Evolutionary conservation across 2,797 vertebrate genomes (phyloP).

Genomic region (Thamnophis elegans): DNA sequence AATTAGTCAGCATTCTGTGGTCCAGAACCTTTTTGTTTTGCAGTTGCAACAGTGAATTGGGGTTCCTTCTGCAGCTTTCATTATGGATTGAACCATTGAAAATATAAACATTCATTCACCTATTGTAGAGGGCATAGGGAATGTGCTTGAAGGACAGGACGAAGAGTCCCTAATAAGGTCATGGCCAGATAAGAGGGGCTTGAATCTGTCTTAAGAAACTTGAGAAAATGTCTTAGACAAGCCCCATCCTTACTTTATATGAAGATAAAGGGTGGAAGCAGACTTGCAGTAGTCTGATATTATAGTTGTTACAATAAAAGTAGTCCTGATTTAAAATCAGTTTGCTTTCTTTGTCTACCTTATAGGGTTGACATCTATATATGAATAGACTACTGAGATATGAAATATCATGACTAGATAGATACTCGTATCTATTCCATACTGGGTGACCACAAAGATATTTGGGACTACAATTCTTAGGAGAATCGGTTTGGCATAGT

Average conservation of each 20-base stretch:
- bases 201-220: background rate
- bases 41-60: background rate
- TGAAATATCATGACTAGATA: background rate
- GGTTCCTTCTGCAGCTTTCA: background rate
- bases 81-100: background rate
- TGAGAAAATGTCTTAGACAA: background rate
- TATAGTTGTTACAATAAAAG: background rate
- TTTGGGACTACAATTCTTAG: background rate
- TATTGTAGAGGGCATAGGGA: background rate
- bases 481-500: background rate
- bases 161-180: background rate
- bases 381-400: background rate
- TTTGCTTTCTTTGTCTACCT: background rate
- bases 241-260: background rate
- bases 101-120: background rate
- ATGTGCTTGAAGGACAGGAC: background rate
- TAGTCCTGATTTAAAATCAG: background rate
- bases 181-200: background rate
- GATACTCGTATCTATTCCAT: background rate
- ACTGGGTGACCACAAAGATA: background rate
- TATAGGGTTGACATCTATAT: background rate
- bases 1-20: background rate
- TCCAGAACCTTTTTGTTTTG: background rate
- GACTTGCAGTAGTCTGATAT: background rate
- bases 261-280: background rate